Base-by-base conservation (phyloP, 2,888 invertebrate genomes). In the Drosophila mayaguana region DNA sequence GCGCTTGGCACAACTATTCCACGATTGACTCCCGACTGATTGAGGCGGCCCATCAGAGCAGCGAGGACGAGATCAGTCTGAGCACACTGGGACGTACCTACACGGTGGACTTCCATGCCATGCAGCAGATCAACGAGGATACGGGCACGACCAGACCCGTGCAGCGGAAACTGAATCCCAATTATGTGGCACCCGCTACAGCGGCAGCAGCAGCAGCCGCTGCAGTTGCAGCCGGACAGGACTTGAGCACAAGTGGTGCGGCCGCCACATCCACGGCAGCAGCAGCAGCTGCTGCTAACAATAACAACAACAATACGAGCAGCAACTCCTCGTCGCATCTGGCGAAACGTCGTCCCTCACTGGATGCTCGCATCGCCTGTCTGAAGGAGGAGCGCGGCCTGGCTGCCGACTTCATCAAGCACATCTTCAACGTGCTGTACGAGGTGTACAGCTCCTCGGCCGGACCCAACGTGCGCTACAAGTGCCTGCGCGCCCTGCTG, bases 71-170 rank as follows among this genome's bases (percentile, higher is more conserved):
- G 93, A 97, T 98, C 83, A 97, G 97, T 91, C 94, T 99, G 80
- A 97, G 97, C 66, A 97, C 98, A 60, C 94, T 98, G 91, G 98
- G 98, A 59, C 95, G 98, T 86, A 98, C 98, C 3, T 99, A 98
- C 93, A 98, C 98, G 1, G 96, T 99, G 80, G 99, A 99, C 94
- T 97, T 99, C 91, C 96, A 97, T 91, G 96, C 98, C 84, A 98
- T 99, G 98, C 98, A 98, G 93, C 98, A 99, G 94, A 97, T 99
- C 80, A 99, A 99, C 93, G 99, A 99, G 94, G 98, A 98, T 93
- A 98, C 98, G 0, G 99, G 99, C 72, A 98, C 98, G 34, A 96
- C 98, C 40, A 94, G 98, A 51, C 96, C 97, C 45, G 97, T 99
- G 75, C 98, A 98, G 93, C 95, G 98, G 48, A 95, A 96, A 86